These are phyloP conservation scores for Conus betulinus DNA, from an alignment of 1,140 invertebrate species.

Conservation along the genomic window DNA sequence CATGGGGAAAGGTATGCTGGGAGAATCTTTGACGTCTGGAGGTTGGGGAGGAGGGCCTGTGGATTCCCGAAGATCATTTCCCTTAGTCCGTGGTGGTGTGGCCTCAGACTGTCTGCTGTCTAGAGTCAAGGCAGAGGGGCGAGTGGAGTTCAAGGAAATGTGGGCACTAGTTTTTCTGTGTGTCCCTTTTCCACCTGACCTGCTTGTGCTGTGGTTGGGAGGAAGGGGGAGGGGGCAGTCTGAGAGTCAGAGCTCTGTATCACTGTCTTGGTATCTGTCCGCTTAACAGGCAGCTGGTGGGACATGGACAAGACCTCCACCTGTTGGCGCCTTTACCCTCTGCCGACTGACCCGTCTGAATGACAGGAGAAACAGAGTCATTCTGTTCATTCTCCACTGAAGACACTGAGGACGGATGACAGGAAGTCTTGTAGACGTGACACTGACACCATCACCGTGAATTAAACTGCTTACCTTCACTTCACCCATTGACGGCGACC, in stretches of 20 bases:
- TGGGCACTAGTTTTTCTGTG: no score
- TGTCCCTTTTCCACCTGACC: neutral
- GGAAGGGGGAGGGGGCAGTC: neutral
- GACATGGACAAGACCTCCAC: neutral
- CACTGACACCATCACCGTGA: neutral
- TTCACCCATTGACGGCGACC: neutral
- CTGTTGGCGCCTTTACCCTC: neutral
- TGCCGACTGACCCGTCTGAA: neutral
- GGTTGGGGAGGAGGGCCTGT: neutral
- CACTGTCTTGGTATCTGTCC: neutral
- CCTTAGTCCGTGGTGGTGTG: neutral
- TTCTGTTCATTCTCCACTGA: neutral
- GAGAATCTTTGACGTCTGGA: neutral
- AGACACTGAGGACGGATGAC: neutral
- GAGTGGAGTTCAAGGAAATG: no score
- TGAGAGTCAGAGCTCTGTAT: neutral
- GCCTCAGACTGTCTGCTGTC: no score
- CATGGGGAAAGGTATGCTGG: constrained; percentile 50
- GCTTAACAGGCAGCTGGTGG: neutral
- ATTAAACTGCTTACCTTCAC: neutral
- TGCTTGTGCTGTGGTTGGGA: neutral
- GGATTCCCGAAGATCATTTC: neutral
- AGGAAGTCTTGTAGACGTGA: neutral
- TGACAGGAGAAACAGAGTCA: neutral
- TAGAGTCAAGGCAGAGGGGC: no score